Base-by-base conservation (phyloP, 2,888 invertebrate species). In the Drosophila heteroneura region DNA sequence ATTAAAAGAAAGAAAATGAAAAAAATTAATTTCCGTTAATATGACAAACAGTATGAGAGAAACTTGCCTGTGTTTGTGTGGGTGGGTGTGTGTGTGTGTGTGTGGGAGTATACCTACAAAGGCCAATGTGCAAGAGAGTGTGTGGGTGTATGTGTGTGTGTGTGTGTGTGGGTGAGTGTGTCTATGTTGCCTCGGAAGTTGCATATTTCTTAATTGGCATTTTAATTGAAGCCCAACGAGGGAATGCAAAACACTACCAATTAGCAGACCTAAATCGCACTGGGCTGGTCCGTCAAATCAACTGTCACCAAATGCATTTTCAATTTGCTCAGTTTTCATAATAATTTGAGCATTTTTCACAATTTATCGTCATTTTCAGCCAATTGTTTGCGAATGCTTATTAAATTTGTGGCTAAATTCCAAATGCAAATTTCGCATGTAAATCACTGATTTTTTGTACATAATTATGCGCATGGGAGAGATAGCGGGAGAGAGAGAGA, bases 11-110 rank as follows among this genome's bases (percentile, higher is more conserved):
- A 41, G n/a, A 51, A 63, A 60, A 52, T 5, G 12, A 30, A 39
- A 58, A 63, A 22, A 85, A 85, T 85, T 85, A 85, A 85, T 85
- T 85, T 85, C 85, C 83, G 83, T 85, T 85, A 83, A 84, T 84
- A 82, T 70, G 74, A 44, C 41, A 44, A 44, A 53, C 32, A 32
- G 56, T 26, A 41, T 52, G 37, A 32, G 16, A 5, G 47, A 47
- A 16, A 26, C 9, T 5, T 7, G n/a, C 16, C 14, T 44, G 7
- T 53, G 56, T 35, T 33, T 56, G 57, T 57, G 33, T 16, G 22
- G 1, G 22, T 22, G 22, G 1, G 12, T 37, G 30, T 37, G 33
- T 16, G 12, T 39, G 30, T 37, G 37, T 28, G n/a, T 12, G 56
- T 52, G 41, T 37, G 57, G 5, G 16, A 28, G 22, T 5, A 44